Evolutionary conservation across 1,140 invertebrate species (phyloP), one percentile per base, ranked within the genome.

Genomic region (Portunus trituberculatus): DNA sequence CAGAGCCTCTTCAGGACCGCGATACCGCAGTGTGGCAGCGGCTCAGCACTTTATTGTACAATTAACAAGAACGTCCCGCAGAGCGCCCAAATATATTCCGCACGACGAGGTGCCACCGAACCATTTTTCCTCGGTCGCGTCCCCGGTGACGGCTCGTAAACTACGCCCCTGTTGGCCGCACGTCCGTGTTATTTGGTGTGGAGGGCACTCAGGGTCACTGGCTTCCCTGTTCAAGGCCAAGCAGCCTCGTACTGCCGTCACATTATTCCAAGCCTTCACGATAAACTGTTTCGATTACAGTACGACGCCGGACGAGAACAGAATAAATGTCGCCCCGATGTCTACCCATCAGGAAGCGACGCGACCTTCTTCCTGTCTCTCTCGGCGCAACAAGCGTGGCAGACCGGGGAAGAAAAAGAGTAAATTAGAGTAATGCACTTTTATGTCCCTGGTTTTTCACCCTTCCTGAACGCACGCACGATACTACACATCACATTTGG

Each of bases 1-100:
- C 20, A 76, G 67, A 76, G 67, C 67, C 67, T 76, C 67, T n/a
- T 76, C 67, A 76, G n/a, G 67, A n/a, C 67, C 67, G n/a, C 67
- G 67, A 76, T 76, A n/a, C 67, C 67, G 67, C 67, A 76, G 67
- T n/a, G 10, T 76, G n/a, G n/a, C 67, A n/a, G 67, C 67, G 67
- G 20, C 20, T 76, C 67, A 76, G 20, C 67, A 76, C 67, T 76
- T 76, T 76, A 76, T n/a, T 76, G 67, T n/a, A 76, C 67, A 76
- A 76, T 76, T 76, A 76, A 76, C 67, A 76, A 76, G 20, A 76
- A 7, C 67, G 67, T 76, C 67, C 67, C n/a, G 67, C 67, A 76
- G 67, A n/a, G 20, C 67, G 67, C 67, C 67, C 6, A 7, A 76
- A 76, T 76, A 76, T 76, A 76, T 76, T 76, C 67, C 67, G 8